Percentiles rank a stretch among this genome's conserved stretches.
These are phyloP conservation scores for Encarsia formosa DNA, from an alignment of 2,888 invertebrate genomes.

Conservation along the genomic window DNA sequence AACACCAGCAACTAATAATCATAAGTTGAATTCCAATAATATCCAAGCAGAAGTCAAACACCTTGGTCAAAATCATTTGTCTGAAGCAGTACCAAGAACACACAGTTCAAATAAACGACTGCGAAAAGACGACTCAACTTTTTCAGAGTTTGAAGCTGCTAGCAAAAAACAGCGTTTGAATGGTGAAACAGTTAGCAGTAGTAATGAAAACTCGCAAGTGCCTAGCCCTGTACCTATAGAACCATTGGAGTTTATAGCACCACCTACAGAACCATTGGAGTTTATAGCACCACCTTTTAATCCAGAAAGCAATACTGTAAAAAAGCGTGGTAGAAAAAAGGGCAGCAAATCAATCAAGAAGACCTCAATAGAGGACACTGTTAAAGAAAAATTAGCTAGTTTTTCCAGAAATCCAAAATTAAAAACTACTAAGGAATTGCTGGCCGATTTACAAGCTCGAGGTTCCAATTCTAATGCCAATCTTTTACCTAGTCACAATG, in stretches of 20 bases:
- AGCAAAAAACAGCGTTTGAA: constrained; percentile 52
- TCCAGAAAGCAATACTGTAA: constrained; percentile 44
- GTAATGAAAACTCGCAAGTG: constrained; percentile 53
- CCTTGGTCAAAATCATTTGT: constrained; percentile 44
- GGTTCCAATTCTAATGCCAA: constrained; percentile 48
- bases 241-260: constrained; percentile 39
- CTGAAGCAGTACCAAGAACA: constrained; percentile 54
- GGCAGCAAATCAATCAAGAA: constrained; percentile 57
- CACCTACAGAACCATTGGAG: constrained; percentile 36
- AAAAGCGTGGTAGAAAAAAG: constrained; percentile 60
- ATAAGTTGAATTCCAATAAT: constrained; percentile 33
- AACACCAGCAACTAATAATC: constrained; percentile 39
- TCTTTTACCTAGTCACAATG: constrained; percentile 43
- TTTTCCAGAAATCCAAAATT: constrained; percentile 61
- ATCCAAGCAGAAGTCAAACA: constrained; percentile 38
- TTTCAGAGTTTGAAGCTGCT: constrained; percentile 27
- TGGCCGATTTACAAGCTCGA: constrained; percentile 70
- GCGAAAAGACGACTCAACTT: constrained; percentile 50
- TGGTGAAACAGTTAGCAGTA: constrained; percentile 48
- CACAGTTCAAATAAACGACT: constrained; percentile 56
- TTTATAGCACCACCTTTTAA: constrained; percentile 34
- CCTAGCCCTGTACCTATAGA: constrained; percentile 45
- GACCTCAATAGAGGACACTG: constrained; percentile 51
- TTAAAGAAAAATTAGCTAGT: constrained; percentile 60
- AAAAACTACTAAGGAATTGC: constrained; percentile 76